Base-by-base conservation (phyloP, 2,888 invertebrate genomes). In the Sthenelais limicola region DNA sequence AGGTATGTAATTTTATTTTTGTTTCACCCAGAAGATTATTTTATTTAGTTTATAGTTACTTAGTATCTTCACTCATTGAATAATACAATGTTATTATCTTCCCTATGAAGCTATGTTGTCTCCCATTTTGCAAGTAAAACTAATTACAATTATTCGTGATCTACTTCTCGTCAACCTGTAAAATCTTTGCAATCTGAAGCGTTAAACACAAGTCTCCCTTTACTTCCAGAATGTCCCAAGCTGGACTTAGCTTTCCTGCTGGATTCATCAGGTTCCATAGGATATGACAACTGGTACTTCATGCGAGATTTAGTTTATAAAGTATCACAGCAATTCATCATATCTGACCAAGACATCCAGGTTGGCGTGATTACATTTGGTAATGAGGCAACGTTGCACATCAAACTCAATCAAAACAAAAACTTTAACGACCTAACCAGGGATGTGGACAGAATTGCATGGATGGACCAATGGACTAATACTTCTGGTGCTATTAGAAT, bases 401-500 rank as follows among this genome's bases (percentile, higher is more conserved):
- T 67, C 48, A 33, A 43, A 3, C 28, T 67, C 48, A 48, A 48
- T 28, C 38, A 47, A 2, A 3, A 67, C n/a, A 2, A 18, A 1
- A 48, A 67, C 48, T n/a, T 28, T 21, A 18, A 7, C 26, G 12
- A 12, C 30, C 30, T 74, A 3, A 12, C 48, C 26, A 21, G 24
- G 5, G 72, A 47, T 35, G 56, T 74, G 5, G 68, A 58, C 38
- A 24, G 52, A 0, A 68, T 75, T 15, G 67, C 47, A 0, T 75
- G 75, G 75, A 58, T 43, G 56, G 71, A 76, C 33, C 71, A 76
- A 71, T 67, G 68, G 26, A 76, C 76, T 2, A 76, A 76, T 43
- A 76, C 76, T n/a, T 74, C 74, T 3, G 74, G 74, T n/a, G 72
- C 56, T 1, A 62, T 71, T 0, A 32, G 54, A 7, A 18, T 67